Percentiles rank a stretch among this genome's conserved stretches.
These are phyloP conservation scores for Misgurnus mizolepis DNA, from an alignment of 2,113 vertebrate species.

Conservation along the genomic window DNA sequence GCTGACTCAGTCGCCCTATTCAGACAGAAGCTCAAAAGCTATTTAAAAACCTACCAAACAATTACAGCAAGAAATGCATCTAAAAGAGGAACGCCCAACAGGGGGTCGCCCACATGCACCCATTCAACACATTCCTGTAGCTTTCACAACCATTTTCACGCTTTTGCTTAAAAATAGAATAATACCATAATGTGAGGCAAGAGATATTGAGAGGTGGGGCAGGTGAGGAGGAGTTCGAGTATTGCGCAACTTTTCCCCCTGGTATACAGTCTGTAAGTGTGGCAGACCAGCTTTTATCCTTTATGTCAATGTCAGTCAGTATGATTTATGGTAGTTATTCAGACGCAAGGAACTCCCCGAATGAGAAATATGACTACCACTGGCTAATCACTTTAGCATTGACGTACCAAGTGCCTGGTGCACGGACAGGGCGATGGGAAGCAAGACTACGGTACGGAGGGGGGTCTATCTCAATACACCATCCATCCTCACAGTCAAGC, in stretches of 20 bases:
- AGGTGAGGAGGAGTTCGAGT: background rate
- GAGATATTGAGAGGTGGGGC: constrained; percentile 5
- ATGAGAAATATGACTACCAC: constrained; percentile 70
- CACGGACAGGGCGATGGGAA: constrained; percentile 29
- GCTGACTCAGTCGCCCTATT: constrained; percentile 52
- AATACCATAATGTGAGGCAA: constrained; percentile 25
- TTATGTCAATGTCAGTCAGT: constrained; percentile 54
- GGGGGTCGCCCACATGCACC: constrained; percentile 60
- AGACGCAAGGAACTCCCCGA: constrained; percentile 52
- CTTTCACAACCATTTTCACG: constrained; percentile 59
- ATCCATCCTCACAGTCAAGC: constrained; percentile 58
- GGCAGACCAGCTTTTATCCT: constrained; percentile 67
- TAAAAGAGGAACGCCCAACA: constrained; percentile 49
- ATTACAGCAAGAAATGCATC: constrained; percentile 55
- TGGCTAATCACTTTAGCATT: constrained; percentile 73
- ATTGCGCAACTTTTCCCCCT: background rate
- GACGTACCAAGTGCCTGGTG: constrained; percentile 52
- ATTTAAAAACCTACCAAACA: constrained; percentile 47
- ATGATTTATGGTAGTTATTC: constrained; percentile 71
- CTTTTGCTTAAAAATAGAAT: constrained; percentile 54
- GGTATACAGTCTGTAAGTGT: constrained; percentile 34
- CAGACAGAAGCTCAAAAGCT: constrained; percentile 49
- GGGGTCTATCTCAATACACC: constrained; percentile 34
- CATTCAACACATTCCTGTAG: constrained; percentile 65
- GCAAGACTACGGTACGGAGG: constrained; percentile 39